Percentiles rank a stretch among this genome's conserved stretches.
These are phyloP conservation scores for Merluccius polli DNA, from an alignment of 2,797 vertebrate genomes.

Conservation along the genomic window DNA sequence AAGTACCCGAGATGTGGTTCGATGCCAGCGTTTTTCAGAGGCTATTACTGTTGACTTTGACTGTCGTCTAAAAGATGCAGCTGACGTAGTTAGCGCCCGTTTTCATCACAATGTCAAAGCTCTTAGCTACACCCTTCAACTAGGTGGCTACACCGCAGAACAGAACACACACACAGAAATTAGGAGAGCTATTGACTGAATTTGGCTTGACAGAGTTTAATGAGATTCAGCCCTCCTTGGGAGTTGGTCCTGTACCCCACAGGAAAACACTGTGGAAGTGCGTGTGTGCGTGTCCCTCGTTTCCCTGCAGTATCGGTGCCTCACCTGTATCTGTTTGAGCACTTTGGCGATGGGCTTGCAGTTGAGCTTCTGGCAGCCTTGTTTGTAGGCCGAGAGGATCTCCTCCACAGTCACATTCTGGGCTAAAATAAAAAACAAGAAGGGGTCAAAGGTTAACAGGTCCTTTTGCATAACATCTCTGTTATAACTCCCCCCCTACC, in stretches of 20 bases:
- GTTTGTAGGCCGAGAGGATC: conserved; percentile 83
- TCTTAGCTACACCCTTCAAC: neutral
- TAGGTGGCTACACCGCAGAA: neutral
- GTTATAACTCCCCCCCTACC: neutral
- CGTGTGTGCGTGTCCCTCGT: neutral
- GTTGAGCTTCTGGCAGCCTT: conserved; percentile 92
- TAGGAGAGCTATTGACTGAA: neutral
- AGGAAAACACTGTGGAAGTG: neutral
- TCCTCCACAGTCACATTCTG: conserved; percentile 92
- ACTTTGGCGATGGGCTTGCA: conserved; percentile 90
- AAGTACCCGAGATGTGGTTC: neutral
- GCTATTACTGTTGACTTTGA: neutral
- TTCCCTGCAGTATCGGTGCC: conserved; percentile 2
- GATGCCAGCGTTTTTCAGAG: neutral
- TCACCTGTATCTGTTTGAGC: conserved; percentile 91
- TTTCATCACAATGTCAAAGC: neutral
- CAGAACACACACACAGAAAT: neutral
- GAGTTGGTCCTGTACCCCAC: neutral
- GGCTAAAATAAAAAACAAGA: conserved; percentile 70
- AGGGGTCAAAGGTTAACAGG: conserved; percentile 29
- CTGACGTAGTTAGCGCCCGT: neutral
- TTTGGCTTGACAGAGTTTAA: neutral
- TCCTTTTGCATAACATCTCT: neutral
- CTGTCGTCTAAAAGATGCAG: neutral
- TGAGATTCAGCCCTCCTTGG: neutral